Conservation (phyloP, 2,797 vertebrate genomes). For the Galaxias olidus region DNA sequence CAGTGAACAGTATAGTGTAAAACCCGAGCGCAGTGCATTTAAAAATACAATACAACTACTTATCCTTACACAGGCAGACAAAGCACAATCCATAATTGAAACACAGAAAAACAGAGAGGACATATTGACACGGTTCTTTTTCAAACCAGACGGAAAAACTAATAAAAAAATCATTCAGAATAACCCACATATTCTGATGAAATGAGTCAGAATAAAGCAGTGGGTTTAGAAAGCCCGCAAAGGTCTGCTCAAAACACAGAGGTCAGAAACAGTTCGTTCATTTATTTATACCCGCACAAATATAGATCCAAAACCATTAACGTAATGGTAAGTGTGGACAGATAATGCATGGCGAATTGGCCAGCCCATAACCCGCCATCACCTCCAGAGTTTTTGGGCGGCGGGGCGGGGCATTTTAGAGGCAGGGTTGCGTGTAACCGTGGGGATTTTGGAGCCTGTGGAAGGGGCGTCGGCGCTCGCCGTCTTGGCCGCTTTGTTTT, state of each 20-base stretch:
- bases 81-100: background rate
- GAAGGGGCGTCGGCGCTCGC: conserved; percentile 39
- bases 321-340: conserved; percentile 1
- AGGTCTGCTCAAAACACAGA: conserved; percentile 8
- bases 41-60: background rate
- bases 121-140: too few relatives aligned
- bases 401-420: conserved; percentile 66
- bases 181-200: conserved; percentile 4
- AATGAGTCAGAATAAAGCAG: conserved; percentile 4
- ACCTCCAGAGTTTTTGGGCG: conserved; percentile 73
- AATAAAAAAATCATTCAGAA: background rate
- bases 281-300: conserved; percentile 19
- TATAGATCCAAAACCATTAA: conserved; percentile 25
- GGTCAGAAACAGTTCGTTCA: background rate
- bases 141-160: too few relatives aligned
- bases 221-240: background rate
- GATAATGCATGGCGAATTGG: conserved; percentile 7
- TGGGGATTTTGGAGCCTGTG: conserved; percentile 54
- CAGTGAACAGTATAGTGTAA: conserved; percentile 67
- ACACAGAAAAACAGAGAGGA: too few relatives aligned
- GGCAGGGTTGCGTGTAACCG: conserved; percentile 62
- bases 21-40: conserved; percentile 25
- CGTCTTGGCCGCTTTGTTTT: conserved; percentile 70
- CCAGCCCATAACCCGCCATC: conserved; percentile 33
- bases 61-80: too few relatives aligned